phyloP scores from a whole-genome alignment of 1,140 invertebrate species.

The Leptinotarsa undecemlineata region DNA sequence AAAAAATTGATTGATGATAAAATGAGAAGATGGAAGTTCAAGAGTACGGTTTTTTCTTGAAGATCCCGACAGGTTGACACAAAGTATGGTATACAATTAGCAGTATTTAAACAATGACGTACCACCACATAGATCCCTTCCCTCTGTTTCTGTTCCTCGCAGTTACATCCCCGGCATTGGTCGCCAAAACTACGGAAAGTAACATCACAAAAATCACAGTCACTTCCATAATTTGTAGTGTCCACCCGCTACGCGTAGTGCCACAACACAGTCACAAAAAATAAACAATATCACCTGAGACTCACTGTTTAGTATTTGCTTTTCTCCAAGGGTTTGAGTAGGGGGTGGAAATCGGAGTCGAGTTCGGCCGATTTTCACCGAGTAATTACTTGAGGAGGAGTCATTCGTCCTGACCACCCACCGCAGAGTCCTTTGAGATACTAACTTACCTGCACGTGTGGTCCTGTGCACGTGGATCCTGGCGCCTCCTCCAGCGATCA shows the following conservation, averaged over 20 bases:
- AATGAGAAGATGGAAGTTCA: too few relatives aligned
- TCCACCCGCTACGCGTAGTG: slow-evolving; percentile 35
- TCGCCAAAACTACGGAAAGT: slow-evolving; percentile 33
- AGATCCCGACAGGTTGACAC: too few relatives aligned
- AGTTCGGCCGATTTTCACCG: slow-evolving; percentile 34
- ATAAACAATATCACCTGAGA: slow-evolving; percentile 56
- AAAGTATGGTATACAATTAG: background rate
- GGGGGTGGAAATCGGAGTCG: slow-evolving; percentile 43
- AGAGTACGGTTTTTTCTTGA: too few relatives aligned
- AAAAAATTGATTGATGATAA: too few relatives aligned
- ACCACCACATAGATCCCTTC: slow-evolving; percentile 65
- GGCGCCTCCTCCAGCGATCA: slow-evolving; percentile 34
- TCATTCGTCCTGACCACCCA: slow-evolving; percentile 46
- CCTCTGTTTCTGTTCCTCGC: slow-evolving; percentile 59
- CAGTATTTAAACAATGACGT: slow-evolving; percentile 38
- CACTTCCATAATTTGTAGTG: slow-evolving; percentile 20
- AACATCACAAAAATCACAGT: slow-evolving; percentile 39
- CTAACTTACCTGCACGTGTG: slow-evolving; percentile 51
- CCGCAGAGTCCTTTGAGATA: slow-evolving; percentile 46
- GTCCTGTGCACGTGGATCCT: slow-evolving; percentile 49
- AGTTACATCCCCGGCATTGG: slow-evolving; percentile 38
- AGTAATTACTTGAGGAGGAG: slow-evolving; percentile 50
- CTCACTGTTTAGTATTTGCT: slow-evolving; percentile 50
- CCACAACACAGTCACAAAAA: slow-evolving; percentile 48
- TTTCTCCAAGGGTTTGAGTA: slow-evolving; percentile 37